Base-by-base conservation (phyloP, 2,113 vertebrate species). In the Sarotherodon lohbergeri region DNA sequence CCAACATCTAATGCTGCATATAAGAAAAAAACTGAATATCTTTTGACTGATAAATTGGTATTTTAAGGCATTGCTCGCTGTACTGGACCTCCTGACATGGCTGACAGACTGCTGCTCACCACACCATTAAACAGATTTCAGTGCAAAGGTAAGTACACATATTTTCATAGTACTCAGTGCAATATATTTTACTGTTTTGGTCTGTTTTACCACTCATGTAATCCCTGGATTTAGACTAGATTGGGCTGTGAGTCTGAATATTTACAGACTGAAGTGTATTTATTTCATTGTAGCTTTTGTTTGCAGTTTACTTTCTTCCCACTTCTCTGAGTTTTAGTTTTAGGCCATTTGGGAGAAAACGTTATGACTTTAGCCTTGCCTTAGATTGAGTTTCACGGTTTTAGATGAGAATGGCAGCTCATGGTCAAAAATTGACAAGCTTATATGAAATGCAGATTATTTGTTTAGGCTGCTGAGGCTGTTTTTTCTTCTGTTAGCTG, bases 71-170 rank as follows among this genome's bases (percentile, higher is more conserved):
- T 99, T 4, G 98, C 98, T 52, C 98, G 98, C 63, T 99, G 98
- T 90, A 97, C 97, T 1, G 98, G 97, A 82, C 98, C 98, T 0
- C 97, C 98, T 0, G 92, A 98, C 94, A 99, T 99, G 98, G 96
- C 96, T 1, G 98, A 99, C 96, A 96, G 98, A 52, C 97, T 99
- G 12, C 96, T 99, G 90, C 97, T 99, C 87, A 99, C 98, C 46
- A 99, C 98, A 0, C 98, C 98, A 0, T 97, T 97, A 5, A 98
- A 98, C 95, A 96, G 96, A 90, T 99, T 99, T 94, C 98, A 98
- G 95, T 99, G 98, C 96, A 98, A 97, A 96, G 98, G 98, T 99
- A 93, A 88, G 93, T 6, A 7, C 12, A 4, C 71, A 4, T 14
- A 41, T 43, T 43, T 24, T 22, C 36, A 71, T 24, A 43, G 66